Base-by-base conservation (phyloP, 1,140 invertebrate species). In the Nasonia giraulti region DNA sequence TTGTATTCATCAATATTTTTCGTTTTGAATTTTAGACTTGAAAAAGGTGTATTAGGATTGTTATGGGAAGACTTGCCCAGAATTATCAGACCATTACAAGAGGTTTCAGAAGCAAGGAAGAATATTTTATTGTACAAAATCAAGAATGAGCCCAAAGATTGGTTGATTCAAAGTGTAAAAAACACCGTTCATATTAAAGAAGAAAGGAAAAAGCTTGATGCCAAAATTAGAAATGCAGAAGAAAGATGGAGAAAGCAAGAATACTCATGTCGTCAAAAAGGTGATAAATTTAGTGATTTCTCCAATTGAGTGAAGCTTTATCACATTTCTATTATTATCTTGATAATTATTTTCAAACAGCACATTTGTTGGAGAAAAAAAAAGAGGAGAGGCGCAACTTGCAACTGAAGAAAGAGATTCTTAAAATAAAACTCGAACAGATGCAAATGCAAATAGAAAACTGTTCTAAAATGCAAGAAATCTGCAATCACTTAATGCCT, bases 81-180 rank as follows among this genome's bases (percentile, higher is more conserved):
- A 37, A 31, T 78, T 68, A 85, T 90, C 33, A 81, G 87, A 75
- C 88, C 89, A 33, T 50, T 82, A 1, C 77, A 86, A 23, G 87
- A 92, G 87, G 88, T 90, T n/a, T 80, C 76, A 23, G 88, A 90
- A 71, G 68, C 87, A 82, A 87, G 89, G 50, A 92, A 92, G 83
- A 92, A 92, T 84, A 89, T 92, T 85, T 86, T 92, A 73, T 83
- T 92, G 4, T 84, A 92, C 75, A 88, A 90, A 85, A 84, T 92
- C 27, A 90, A 87, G 83, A 83, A 88, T 68, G 85, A 84, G 17
- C 83, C 83, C 44, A 86, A 89, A 62, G 87, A 88, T 77, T n/a
- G 85, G 55, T 11, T 71, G 20, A 89, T 91, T 37, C 73, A 91
- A 33, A 89, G 86, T 69, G 71, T 91, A 6, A 86, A 86, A 37